These are phyloP conservation scores for Todiramphus saurophagus DNA, from an alignment of 2,113 vertebrate species.

Conservation along the genomic window DNA sequence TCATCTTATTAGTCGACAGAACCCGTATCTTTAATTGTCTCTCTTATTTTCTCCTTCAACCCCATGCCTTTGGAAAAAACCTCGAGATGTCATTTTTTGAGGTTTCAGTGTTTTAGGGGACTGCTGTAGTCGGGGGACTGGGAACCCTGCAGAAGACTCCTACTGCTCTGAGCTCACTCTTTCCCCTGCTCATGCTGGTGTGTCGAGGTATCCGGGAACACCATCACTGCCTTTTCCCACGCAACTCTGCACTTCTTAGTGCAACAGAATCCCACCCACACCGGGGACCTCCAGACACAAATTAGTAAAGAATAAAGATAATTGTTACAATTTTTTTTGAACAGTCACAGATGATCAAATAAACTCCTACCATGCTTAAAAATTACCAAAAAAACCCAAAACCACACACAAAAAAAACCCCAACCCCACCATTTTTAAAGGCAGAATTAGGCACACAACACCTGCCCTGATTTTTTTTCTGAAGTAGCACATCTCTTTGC, in stretches of 20 bases:
- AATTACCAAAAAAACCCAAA: background rate
- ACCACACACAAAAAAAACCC: too few species aligned
- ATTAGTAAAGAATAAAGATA: background rate
- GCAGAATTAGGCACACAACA: background rate
- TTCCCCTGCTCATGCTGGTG: background rate
- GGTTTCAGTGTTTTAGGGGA: background rate
- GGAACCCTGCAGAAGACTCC: background rate
- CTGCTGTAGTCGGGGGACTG: background rate
- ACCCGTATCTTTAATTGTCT: fast-evolving
- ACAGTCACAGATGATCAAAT: background rate
- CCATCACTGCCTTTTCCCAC: background rate
- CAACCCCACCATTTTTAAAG: background rate
- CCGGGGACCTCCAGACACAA: background rate
- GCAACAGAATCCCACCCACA: background rate
- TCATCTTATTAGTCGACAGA: background rate
- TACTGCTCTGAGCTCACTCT: background rate
- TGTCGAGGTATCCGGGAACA: background rate
- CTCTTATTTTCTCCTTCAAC: background rate
- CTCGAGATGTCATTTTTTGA: background rate
- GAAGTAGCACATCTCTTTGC: constrained; percentile 49
- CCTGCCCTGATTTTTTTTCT: background rate
- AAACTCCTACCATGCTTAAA: background rate
- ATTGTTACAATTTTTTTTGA: background rate
- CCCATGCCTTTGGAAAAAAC: background rate
- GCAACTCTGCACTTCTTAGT: background rate